These are phyloP conservation scores for Anolis apletophallus DNA, from an alignment of 2,797 vertebrate species.

Conservation along the genomic window DNA sequence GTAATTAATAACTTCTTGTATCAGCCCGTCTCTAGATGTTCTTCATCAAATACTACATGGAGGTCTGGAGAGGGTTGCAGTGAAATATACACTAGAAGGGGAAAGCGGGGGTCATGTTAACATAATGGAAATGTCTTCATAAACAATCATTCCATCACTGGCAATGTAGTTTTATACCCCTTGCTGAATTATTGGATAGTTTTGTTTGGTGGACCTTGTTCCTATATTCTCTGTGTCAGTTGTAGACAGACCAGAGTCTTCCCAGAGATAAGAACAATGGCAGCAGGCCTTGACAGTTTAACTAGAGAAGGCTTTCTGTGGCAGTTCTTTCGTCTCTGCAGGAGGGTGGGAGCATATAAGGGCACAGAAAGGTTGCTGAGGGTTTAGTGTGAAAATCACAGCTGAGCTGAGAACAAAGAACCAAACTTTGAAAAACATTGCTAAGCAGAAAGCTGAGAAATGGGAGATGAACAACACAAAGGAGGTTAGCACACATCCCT, in stretches of 20 bases:
- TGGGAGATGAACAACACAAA: not conserved
- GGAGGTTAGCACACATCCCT: not conserved
- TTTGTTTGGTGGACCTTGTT: slow-evolving; percentile 4
- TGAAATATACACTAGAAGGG: slow-evolving; percentile 30
- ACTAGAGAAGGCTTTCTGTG: not conserved
- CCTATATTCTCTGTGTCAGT: not conserved
- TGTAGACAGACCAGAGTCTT: not conserved
- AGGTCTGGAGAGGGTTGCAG: slow-evolving; percentile 31
- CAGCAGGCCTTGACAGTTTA: not conserved
- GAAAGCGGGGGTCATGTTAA: slow-evolving; percentile 39
- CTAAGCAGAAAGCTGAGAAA: not conserved
- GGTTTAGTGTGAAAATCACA: not conserved
- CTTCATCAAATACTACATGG: slow-evolving; percentile 48
- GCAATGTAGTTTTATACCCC: slow-evolving; percentile 45
- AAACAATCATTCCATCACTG: slow-evolving; percentile 41
- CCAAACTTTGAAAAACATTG: not conserved
- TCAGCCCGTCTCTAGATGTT: slow-evolving; percentile 60
- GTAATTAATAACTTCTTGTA: slow-evolving; percentile 66
- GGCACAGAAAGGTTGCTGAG: not conserved
- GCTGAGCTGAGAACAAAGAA: not conserved
- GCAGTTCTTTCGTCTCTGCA: not conserved
- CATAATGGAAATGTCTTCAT: not conserved
- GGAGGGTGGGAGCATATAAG: not conserved
- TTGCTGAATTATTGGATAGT: slow-evolving; percentile 28
- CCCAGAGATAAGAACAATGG: slow-evolving; percentile 3